Evolutionary conservation across 2,888 invertebrate genomes (phyloP), one percentile per base, ranked within the genome.

Genomic region (Lasius fuliginosus): DNA sequence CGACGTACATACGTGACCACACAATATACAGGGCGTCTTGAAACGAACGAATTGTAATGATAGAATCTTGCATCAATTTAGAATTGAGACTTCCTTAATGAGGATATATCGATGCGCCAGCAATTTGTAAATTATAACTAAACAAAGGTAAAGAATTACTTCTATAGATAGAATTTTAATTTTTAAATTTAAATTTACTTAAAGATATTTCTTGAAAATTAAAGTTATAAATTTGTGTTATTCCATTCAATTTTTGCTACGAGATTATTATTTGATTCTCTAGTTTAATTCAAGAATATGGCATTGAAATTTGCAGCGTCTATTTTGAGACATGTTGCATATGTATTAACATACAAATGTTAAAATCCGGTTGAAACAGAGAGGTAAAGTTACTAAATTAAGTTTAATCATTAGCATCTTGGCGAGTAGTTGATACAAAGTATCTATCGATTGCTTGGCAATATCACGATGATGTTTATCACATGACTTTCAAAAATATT

Each of bases 371-470:
- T 76, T 53, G 23, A 18, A 27, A 65, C 49, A 18, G 11, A 30
- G n/a, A 58, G 18, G 18, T 18, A 18, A 12, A 65, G 12, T 75
- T 33, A 64, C 36, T 76, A 67, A 67, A 67, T 67, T 40, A 56
- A 67, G 5, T 56, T 77, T 42, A 67, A 56, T 67, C 15, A 30
- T 56, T 77, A 77, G 27, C 53, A 56, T 77, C 30, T 77, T 67
- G 67, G 67, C 67, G 15, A 40, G 27, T 5, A 68, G 5, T 68
- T 46, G 15, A 11, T n/a, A n/a, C 12, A 23, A 42, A 27, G 8
- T 46, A 27, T 27, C 27, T 77, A 67, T 77, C 30, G 67, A 67
- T 67, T 56, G 67, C n/a, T 30, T 76, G 76, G 65, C 67, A 67
- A 23, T 49, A n/a, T 27, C 30, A 8, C 46, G 46, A 36, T 33